phyloP scores from a whole-genome alignment of 2,113 vertebrate species.

The Pao palembangensis region DNA sequence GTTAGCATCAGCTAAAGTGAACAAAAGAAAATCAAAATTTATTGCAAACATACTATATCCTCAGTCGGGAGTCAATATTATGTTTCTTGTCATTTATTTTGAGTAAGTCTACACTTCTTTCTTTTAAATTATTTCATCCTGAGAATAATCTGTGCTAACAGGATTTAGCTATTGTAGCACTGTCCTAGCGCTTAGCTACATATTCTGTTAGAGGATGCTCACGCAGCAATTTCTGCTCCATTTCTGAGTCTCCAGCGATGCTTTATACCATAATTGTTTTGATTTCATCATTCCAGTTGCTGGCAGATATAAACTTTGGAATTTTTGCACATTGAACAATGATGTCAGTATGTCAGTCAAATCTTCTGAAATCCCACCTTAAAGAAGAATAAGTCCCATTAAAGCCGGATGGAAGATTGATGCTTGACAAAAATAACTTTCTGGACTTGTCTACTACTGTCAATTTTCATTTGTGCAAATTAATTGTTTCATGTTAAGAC shows the following conservation, averaged over 20 bases:
- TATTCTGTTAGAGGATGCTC: conserved; percentile 29
- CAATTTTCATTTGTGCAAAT: too few relatives aligned
- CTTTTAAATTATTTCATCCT: not conserved
- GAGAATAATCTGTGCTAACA: conserved; percentile 18
- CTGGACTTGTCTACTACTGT: too few relatives aligned
- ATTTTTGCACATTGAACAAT: too few relatives aligned
- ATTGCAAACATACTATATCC: conserved; percentile 19
- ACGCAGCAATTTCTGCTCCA: not conserved
- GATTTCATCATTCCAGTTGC: not conserved
- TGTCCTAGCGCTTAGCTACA: conserved; percentile 17
- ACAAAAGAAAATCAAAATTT: conserved; percentile 40
- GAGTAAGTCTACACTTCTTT: not conserved
- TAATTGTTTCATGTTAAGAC: too few relatives aligned
- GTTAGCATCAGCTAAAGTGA: not conserved
- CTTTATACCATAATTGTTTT: not conserved
- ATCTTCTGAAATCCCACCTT: too few relatives aligned
- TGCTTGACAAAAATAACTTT: too few relatives aligned
- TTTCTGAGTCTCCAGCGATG: not conserved
- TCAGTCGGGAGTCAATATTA: not conserved
- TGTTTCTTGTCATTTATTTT: conserved; percentile 4
- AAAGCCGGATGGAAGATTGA: too few relatives aligned
- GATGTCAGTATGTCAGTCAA: too few relatives aligned
- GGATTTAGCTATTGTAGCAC: not conserved
- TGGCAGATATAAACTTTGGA: too few relatives aligned
- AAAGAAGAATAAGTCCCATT: too few relatives aligned